Evolutionary conservation across 2,113 vertebrate species (phyloP).

Genomic region (Scolopax mira): DNA sequence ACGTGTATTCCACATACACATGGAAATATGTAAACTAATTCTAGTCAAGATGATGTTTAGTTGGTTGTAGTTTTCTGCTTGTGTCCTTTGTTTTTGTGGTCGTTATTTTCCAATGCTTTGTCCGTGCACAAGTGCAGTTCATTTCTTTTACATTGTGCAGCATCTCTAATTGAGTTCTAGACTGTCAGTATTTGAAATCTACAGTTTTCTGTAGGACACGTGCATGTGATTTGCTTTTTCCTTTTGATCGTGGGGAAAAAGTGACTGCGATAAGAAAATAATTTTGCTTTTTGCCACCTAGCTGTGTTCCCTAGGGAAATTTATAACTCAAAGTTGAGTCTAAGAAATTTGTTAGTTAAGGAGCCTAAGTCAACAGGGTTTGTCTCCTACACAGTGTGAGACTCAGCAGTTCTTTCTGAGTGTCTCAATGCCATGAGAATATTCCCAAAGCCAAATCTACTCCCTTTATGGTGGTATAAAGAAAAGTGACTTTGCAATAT

Average conservation of each 20-base stretch:
- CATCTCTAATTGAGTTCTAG: background rate
- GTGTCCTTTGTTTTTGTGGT: background rate
- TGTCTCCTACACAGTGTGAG: background rate
- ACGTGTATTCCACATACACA: too few relatives aligned
- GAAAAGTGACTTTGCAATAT: background rate
- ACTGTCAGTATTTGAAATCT: background rate
- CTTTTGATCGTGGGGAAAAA: background rate
- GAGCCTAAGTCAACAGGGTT: background rate
- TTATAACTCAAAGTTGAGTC: background rate
- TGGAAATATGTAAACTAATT: background rate
- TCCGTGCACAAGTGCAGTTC: background rate
- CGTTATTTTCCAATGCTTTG: background rate
- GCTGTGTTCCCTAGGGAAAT: background rate
- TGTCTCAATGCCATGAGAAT: background rate
- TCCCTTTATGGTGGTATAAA: background rate
- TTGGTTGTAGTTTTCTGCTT: background rate
- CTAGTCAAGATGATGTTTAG: background rate
- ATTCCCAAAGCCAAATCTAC: background rate
- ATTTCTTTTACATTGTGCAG: background rate
- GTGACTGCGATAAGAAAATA: background rate
- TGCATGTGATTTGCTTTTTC: background rate
- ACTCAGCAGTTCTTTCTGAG: background rate
- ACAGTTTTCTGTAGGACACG: background rate
- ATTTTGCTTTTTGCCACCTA: background rate
- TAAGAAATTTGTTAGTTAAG: background rate